Percentiles rank a stretch among this genome's conserved stretches.
Conservation (phyloP, 2,113 vertebrate genomes). For the Nothocercus julius region DNA sequence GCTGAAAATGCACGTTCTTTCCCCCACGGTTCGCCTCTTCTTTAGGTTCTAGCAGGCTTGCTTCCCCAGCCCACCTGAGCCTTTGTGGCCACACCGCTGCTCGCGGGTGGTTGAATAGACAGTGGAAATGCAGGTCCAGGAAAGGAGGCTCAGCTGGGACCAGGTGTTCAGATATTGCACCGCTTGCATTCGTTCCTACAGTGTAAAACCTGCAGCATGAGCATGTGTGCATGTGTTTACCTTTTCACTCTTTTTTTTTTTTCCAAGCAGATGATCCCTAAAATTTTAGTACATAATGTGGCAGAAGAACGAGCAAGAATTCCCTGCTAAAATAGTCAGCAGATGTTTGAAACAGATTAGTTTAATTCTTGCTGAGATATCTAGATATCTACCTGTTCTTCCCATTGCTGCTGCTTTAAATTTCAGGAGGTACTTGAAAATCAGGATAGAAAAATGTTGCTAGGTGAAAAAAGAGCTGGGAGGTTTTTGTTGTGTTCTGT, state of each 20-base stretch:
- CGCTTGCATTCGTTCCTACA: not conserved
- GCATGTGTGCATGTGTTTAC: not conserved
- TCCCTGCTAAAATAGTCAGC: not conserved
- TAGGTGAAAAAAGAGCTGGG: not conserved
- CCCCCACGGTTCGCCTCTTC: not conserved
- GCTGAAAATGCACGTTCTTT: not conserved
- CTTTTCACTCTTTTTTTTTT: not conserved
- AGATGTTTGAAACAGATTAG: not conserved
- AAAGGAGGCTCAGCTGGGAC: not conserved
- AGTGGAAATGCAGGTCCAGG: not conserved
- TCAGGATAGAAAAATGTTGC: not conserved
- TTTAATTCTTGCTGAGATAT: not conserved
- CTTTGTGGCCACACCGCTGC: not conserved
- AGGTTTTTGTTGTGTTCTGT: not conserved
- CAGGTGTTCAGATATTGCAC: not conserved
- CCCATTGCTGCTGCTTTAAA: not conserved
- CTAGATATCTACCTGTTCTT: not conserved
- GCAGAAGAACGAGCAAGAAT: not conserved
- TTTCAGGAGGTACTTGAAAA: not conserved
- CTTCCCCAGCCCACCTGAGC: not conserved
- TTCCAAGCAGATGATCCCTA: not conserved
- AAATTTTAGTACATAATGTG: not conserved
- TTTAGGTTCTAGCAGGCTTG: not conserved
- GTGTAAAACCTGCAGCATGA: not conserved
- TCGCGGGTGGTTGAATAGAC: not conserved